Conservation (phyloP, 2,888 invertebrate genomes). For the Danaus chrysippus region DNA sequence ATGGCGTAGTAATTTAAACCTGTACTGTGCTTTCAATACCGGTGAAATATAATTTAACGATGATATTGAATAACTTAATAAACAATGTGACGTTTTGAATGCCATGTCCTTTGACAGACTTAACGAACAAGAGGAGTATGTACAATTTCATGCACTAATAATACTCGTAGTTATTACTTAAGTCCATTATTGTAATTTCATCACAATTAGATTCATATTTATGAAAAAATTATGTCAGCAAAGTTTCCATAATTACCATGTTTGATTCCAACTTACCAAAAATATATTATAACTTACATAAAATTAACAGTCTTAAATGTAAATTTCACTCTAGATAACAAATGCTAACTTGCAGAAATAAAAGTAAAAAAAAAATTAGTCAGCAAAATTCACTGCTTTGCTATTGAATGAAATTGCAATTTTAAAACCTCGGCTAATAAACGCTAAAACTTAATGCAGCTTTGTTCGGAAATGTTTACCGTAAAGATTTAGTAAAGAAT, state of each 20-base stretch:
- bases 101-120: constrained; percentile 22
- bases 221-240: background rate
- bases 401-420: constrained; percentile 6
- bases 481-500: constrained; percentile 2
- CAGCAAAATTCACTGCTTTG: constrained; percentile 7
- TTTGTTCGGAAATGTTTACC: background rate
- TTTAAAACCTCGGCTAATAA: constrained; percentile 7
- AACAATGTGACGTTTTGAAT: constrained; percentile 21
- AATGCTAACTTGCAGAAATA: background rate
- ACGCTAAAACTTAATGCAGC: constrained; percentile 7
- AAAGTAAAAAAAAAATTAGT: constrained; percentile 1
- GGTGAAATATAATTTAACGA: constrained; percentile 29
- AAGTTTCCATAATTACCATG: background rate
- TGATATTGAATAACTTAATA: constrained; percentile 27
- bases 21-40: constrained; percentile 20
- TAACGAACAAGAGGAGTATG: constrained; percentile 17
- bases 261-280: background rate
- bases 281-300: no score
- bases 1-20: constrained; percentile 27
- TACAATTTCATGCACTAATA: constrained; percentile 15
- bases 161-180: background rate
- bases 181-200: background rate
- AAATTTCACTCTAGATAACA: background rate
- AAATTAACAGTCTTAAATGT: no score
- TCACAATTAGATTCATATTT: background rate